phyloP scores from a whole-genome alignment of 2,888 invertebrate species.

The Drosophila rellima region DNA sequence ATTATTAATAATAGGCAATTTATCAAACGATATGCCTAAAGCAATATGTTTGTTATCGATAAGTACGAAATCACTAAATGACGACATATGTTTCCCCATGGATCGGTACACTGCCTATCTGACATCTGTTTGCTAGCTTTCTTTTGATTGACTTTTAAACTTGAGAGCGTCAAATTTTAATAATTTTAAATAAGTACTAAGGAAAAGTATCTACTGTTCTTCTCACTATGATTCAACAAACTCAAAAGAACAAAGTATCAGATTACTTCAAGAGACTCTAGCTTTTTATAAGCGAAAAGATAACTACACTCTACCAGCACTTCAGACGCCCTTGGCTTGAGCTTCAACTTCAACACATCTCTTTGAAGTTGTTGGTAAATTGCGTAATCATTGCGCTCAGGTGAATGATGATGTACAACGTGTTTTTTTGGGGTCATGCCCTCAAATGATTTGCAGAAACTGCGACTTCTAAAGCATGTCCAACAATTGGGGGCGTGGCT shows the following conservation, averaged over 20 bases:
- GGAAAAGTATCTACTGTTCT: not conserved
- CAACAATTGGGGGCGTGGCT: constrained; percentile 30
- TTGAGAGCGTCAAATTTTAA: not conserved
- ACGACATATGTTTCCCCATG: too few species aligned
- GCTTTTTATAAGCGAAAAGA: not conserved
- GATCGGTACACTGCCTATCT: not conserved
- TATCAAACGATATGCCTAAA: too few species aligned
- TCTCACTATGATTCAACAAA: not conserved
- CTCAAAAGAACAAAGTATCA: not conserved
- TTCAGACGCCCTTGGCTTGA: constrained; percentile 19
- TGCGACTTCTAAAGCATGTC: constrained; percentile 10
- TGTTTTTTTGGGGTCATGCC: constrained; percentile 41
- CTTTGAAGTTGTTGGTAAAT: constrained; percentile 22
- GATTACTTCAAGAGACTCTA: not conserved
- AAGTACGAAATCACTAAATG: too few species aligned
- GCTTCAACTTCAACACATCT: constrained; percentile 10
- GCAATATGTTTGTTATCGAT: too few species aligned
- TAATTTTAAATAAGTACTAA: not conserved
- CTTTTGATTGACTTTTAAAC: not conserved
- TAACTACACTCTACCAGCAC: not conserved
- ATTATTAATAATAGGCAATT: too few species aligned
- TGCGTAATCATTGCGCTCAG: constrained; percentile 44
- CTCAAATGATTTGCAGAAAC: constrained; percentile 39
- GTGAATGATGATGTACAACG: constrained; percentile 30
- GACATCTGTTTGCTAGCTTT: not conserved